Conservation (phyloP, 2,797 vertebrate genomes). For the Brotula barbata region DNA sequence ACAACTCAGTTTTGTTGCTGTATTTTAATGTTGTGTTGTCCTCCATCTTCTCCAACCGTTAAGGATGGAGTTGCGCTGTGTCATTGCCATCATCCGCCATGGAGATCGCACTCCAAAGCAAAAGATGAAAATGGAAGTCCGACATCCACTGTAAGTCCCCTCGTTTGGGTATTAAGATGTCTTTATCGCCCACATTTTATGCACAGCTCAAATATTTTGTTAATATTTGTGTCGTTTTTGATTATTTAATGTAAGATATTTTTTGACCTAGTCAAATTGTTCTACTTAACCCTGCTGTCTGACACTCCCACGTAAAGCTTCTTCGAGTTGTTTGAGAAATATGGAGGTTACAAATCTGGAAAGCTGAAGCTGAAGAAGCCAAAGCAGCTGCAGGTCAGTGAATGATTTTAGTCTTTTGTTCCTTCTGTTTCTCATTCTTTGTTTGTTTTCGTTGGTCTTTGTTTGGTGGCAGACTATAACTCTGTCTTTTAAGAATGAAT, state of each 20-base stretch:
- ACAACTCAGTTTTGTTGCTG: background rate
- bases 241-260: too few relatives aligned
- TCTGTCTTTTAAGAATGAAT: slow-evolving; percentile 10
- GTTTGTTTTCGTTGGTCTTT: background rate
- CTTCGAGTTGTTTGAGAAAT: slow-evolving; percentile 94
- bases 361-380: slow-evolving; percentile 97
- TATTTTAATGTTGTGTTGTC: slow-evolving; percentile 6
- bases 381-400: slow-evolving; percentile 92
- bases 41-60: background rate
- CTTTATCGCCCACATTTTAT: too few relatives aligned
- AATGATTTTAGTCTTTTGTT: background rate
- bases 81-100: slow-evolving; percentile 95
- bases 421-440: slow-evolving; percentile 1
- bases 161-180: background rate
- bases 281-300: background rate
- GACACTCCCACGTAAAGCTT: slow-evolving; percentile 77
- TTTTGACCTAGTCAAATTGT: background rate
- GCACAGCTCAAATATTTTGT: too few relatives aligned
- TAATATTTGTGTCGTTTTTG: too few relatives aligned
- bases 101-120: slow-evolving; percentile 98
- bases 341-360: slow-evolving; percentile 93
- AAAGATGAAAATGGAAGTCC: slow-evolving; percentile 99
- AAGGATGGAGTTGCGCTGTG: slow-evolving; percentile 98
- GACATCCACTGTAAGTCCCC: slow-evolving; percentile 86
- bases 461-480: background rate